Conservation (phyloP, 2,888 invertebrate species). For the Didymodactylos carnosus region DNA sequence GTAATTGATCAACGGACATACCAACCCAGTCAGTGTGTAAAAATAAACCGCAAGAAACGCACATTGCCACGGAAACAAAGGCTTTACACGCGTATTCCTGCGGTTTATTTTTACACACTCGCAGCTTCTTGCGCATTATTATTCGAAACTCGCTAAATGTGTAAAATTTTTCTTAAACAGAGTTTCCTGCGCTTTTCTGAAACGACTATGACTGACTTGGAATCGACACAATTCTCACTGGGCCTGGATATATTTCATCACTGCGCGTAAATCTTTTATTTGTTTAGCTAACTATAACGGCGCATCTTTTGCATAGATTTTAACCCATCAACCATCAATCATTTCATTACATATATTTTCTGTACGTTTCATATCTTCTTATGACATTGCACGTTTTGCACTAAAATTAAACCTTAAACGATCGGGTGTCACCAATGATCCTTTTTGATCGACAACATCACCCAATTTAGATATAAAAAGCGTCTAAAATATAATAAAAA, state of each 20-base stretch:
- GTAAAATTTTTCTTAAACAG: no score
- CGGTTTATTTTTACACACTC: no score
- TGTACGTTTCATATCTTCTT: slow-evolving; percentile 62
- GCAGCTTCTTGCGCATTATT: no score
- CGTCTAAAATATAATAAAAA: no score
- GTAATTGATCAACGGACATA: slow-evolving; percentile 66
- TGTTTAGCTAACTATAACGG: slow-evolving; percentile 64
- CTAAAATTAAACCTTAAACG: slow-evolving; percentile 89
- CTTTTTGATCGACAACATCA: slow-evolving; percentile 75
- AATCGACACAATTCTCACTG: slow-evolving; percentile 66
- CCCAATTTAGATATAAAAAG: no score
- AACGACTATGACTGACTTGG: no score
- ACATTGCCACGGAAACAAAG: no score
- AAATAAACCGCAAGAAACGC: no score
- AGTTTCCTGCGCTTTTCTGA: no score
- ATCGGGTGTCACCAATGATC: slow-evolving; percentile 90
- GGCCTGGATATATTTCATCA: slow-evolving; percentile 89
- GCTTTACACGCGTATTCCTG: no score
- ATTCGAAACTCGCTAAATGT: no score
- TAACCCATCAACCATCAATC: slow-evolving; percentile 51
- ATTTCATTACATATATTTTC: slow-evolving; percentile 60
- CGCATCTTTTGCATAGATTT: slow-evolving; percentile 69
- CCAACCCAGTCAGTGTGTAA: no score
- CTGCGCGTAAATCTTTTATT: slow-evolving; percentile 50
- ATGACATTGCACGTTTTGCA: slow-evolving; percentile 54